A percentile compares a stretch with the other conserved stretches of the same genome.
Conservation (phyloP, 2,797 vertebrate genomes). For the Phoebastria nigripes region DNA sequence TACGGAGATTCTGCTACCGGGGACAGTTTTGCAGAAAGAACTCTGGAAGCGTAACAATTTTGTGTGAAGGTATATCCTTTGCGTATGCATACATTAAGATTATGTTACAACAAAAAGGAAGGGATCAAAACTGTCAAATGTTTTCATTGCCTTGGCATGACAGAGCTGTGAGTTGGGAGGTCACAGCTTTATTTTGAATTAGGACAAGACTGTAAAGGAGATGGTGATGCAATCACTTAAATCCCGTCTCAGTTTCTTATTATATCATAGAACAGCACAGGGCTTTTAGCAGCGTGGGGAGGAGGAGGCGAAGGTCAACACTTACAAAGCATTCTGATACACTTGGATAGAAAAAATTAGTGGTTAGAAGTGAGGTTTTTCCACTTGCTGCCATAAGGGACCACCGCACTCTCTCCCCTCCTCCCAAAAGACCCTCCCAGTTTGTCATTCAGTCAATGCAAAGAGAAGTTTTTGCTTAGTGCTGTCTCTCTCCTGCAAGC, state of each 20-base stretch:
- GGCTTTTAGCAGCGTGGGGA: neutral
- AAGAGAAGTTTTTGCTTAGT: neutral
- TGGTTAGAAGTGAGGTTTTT: neutral
- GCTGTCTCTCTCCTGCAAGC: neutral
- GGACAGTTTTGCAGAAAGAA: neutral
- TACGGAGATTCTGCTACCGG: accelerated
- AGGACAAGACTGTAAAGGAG: neutral
- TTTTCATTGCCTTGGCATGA: neutral
- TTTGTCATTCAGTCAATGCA: neutral
- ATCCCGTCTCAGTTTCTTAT: neutral
- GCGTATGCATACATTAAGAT: accelerated
- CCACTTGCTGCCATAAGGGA: neutral
- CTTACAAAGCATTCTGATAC: neutral
- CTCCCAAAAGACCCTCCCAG: neutral
- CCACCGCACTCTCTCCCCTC: neutral
- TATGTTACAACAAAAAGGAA: neutral
- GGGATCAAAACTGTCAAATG: neutral
- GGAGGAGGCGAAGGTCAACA: neutral
- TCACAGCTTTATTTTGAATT: neutral
- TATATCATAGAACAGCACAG: neutral
- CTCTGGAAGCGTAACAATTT: accelerated
- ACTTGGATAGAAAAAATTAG: neutral
- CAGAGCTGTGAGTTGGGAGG: neutral
- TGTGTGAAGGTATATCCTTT: neutral
- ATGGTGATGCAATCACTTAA: neutral